Evolutionary conservation across 2,797 vertebrate species (phyloP).

Genomic region (Coendou prehensilis): DNA sequence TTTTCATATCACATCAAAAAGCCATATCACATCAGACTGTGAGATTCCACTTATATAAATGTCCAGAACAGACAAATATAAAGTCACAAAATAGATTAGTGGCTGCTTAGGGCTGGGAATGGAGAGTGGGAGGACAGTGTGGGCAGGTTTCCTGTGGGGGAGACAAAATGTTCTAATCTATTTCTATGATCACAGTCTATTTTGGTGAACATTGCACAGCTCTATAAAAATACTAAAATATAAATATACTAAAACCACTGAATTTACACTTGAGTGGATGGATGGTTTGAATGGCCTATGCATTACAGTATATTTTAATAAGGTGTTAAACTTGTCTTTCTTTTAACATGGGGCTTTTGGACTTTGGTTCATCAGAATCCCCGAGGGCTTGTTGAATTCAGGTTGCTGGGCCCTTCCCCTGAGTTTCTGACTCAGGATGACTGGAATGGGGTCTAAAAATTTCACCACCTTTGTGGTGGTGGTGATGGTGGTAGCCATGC

Average conservation of each 20-base stretch:
- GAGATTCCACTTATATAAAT: slow-evolving; percentile 32
- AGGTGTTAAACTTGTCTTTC: background rate
- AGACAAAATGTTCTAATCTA: background rate
- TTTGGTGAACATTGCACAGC: background rate
- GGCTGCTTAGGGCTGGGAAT: background rate
- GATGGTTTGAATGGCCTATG: background rate
- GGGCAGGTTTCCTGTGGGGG: background rate
- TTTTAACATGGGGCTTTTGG: background rate
- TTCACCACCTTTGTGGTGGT: background rate
- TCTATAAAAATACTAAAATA: slow-evolving; percentile 4
- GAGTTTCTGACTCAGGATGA: background rate
- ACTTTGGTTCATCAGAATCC: background rate
- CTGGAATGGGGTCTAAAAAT: background rate
- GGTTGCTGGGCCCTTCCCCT: background rate
- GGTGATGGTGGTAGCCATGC: background rate
- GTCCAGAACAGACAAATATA: slow-evolving; percentile 14
- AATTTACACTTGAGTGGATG: background rate
- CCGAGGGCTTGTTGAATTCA: background rate
- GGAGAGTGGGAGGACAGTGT: background rate
- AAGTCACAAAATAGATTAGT: slow-evolving; percentile 14
- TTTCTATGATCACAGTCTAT: background rate
- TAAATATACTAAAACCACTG: background rate
- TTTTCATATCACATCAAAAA: no score
- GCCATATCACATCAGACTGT: background rate
- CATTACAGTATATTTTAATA: background rate